phyloP scores from a whole-genome alignment of 2,797 vertebrate genomes.

The Arrhamphus sclerolepis region DNA sequence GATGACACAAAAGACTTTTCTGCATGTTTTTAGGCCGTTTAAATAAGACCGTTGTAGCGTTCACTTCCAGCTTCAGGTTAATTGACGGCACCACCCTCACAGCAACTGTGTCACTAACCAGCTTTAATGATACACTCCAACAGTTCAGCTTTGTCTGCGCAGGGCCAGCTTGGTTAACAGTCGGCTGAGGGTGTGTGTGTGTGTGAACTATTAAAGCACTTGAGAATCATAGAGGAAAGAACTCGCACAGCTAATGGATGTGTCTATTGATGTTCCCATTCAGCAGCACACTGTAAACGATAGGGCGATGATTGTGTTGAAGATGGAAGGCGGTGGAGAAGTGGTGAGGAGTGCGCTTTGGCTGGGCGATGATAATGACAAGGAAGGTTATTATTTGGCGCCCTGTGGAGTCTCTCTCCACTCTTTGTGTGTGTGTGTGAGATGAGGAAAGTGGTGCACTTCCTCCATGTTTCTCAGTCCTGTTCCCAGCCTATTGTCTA shows the following conservation, averaged over 20 bases:
- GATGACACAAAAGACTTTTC: conserved; percentile 1
- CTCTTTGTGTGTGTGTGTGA: conserved; percentile 31
- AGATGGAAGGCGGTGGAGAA: conserved; percentile 62
- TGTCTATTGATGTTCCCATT: conserved; percentile 77
- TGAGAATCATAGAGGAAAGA: conserved; percentile 64
- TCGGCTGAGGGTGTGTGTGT: conserved; percentile 22
- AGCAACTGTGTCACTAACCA: conserved; percentile 45
- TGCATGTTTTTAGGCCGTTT: conserved; percentile 13
- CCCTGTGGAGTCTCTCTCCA: conserved; percentile 61
- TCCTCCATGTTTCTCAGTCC: conserved; percentile 33
- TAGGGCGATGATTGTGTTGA: conserved; percentile 70
- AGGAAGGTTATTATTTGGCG: conserved; percentile 73
- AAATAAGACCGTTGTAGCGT: conserved; percentile 12
- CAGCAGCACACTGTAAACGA: conserved; percentile 72
- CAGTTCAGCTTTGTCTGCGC: conserved; percentile 37
- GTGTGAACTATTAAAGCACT: conserved; percentile 67
- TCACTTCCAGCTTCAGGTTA: conserved; percentile 43
- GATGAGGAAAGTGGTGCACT: conserved; percentile 32
- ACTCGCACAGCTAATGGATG: conserved; percentile 69
- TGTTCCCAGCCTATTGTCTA: conserved; percentile 47
- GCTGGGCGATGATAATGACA: conserved; percentile 67
- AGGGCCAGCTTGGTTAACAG: conserved; percentile 55
- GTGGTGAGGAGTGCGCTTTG: conserved; percentile 48
- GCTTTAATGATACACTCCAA: conserved; percentile 68
- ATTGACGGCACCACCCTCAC: conserved; percentile 32